phyloP scores from a whole-genome alignment of 2,113 vertebrate species.

The Lynx canadensis region DNA sequence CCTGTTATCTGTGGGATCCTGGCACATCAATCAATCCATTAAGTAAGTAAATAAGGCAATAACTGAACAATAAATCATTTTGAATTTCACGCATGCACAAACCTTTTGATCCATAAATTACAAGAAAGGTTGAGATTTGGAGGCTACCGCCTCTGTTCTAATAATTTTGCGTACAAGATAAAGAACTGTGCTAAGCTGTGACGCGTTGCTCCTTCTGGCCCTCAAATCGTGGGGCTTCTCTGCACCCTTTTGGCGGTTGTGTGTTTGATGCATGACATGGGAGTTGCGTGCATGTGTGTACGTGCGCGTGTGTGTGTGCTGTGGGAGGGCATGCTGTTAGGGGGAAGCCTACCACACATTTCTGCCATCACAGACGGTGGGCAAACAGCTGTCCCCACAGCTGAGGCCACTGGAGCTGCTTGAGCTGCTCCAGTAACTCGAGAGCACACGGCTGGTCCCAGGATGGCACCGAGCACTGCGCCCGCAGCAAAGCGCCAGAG shows the following conservation, averaged over 20 bases:
- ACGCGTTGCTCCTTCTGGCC: conserved; percentile 43
- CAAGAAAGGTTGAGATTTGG: conserved; percentile 57
- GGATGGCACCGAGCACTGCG: conserved; percentile 64
- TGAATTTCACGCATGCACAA: conserved; percentile 69
- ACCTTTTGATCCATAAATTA: conserved; percentile 74
- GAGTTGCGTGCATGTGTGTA: background rate
- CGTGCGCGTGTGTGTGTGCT: background rate
- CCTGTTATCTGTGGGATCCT: conserved; percentile 69
- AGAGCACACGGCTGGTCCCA: conserved; percentile 71
- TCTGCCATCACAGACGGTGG: conserved; percentile 73
- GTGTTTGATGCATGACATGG: background rate
- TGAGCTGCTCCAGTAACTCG: conserved; percentile 66
- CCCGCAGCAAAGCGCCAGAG: background rate
- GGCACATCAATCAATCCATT: conserved; percentile 78
- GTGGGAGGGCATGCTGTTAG: conserved; percentile 62
- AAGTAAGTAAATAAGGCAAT: conserved; percentile 82
- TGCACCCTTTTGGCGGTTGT: background rate
- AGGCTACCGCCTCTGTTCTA: background rate
- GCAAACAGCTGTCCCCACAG: conserved; percentile 83
- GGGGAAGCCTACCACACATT: conserved; percentile 60
- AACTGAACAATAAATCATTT: conserved; percentile 80
- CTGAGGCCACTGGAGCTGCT: conserved; percentile 80
- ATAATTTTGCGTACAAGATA: background rate
- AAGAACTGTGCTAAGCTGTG: background rate
- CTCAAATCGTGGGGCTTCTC: conserved; percentile 22